A percentile compares a stretch with the other conserved stretches of the same genome.
These are phyloP conservation scores for Eupithecia insigniata DNA, from an alignment of 2,888 invertebrate genomes.

Conservation along the genomic window DNA sequence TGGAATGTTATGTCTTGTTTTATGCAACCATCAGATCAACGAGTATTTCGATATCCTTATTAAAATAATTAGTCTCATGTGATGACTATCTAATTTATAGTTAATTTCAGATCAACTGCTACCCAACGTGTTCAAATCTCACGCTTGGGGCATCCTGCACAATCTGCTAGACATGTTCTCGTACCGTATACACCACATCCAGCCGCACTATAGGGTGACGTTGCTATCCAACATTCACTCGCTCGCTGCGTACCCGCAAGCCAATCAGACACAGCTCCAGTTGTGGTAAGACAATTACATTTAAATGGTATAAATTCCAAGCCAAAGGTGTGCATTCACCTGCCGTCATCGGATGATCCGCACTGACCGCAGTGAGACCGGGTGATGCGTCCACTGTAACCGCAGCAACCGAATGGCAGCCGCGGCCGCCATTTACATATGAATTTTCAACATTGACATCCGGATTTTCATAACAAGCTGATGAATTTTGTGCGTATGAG, in stretches of 20 bases:
- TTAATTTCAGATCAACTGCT: constrained; percentile 88
- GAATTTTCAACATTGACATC: no score
- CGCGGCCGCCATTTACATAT: no score
- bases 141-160: constrained; percentile 98
- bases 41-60: background rate
- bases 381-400: no score
- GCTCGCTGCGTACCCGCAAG: constrained; percentile 95
- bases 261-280: constrained; percentile 97
- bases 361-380: no score
- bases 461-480: no score
- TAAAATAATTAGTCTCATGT: background rate
- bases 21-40: background rate
- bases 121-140: constrained; percentile 95
- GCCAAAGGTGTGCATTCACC: no score
- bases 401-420: no score
- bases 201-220: constrained; percentile 97
- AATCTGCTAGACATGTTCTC: constrained; percentile 98
- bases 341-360: no score
- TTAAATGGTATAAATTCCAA: background rate
- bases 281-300: constrained; percentile 86
- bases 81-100: background rate
- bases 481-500: no score
- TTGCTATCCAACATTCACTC: constrained; percentile 95
- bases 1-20: background rate
- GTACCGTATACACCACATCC: constrained; percentile 97